Conservation (phyloP, 2,888 invertebrate species). For the Drosophila dives region DNA sequence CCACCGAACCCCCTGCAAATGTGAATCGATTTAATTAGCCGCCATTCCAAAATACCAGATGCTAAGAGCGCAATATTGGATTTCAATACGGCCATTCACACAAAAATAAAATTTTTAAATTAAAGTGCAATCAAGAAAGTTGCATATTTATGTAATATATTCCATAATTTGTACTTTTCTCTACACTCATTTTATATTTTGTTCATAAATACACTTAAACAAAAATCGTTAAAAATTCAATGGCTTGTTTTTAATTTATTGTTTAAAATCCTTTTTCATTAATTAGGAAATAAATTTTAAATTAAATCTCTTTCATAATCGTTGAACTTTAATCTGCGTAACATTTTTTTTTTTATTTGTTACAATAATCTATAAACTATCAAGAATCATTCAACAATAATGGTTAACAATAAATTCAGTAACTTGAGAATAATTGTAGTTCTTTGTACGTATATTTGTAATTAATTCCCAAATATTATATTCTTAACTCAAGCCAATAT, state of each 20-base stretch:
- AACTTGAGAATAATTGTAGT: neutral
- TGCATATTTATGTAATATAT: neutral
- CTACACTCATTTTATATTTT: neutral
- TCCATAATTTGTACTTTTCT: neutral
- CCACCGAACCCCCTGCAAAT: conserved; percentile 47
- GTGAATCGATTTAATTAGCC: conserved; percentile 67
- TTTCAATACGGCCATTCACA: neutral
- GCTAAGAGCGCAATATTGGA: conserved; percentile 4
- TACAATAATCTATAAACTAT: neutral
- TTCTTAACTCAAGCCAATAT: neutral
- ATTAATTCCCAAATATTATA: neutral
- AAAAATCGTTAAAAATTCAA: neutral
- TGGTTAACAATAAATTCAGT: neutral
- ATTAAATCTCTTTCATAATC: neutral
- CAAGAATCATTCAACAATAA: neutral
- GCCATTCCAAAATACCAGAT: neutral
- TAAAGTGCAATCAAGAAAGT: neutral
- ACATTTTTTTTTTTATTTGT: neutral
- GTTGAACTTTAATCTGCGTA: neutral
- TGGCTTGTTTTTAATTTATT: neutral
- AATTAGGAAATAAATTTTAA: neutral
- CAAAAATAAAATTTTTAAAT: neutral
- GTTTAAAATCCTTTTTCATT: neutral
- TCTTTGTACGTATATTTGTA: neutral
- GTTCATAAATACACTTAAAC: neutral